A percentile compares a stretch with the other conserved stretches of the same genome.
Conservation (phyloP, 2,888 invertebrate genomes). For the Metalampra italica region DNA sequence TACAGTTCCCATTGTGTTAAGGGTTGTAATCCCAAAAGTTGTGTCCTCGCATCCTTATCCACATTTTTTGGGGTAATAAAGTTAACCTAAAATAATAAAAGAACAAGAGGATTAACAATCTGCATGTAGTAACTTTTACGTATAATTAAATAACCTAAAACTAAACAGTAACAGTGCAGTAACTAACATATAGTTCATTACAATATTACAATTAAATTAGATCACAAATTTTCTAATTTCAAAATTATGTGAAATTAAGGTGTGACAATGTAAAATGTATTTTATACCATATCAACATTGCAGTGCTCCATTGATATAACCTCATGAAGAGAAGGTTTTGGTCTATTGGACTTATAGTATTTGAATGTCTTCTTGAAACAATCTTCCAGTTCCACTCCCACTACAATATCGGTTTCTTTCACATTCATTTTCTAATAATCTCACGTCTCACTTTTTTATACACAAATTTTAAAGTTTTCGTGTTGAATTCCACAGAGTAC, state of each 20-base stretch:
- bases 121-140: no score
- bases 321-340: constrained; percentile 79
- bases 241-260: no score
- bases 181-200: no score
- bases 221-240: no score
- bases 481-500: no score
- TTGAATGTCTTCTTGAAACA: constrained; percentile 86
- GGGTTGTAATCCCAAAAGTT: constrained; percentile 42
- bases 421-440: neutral
- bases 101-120: neutral
- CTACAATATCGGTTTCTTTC: neutral
- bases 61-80: constrained; percentile 5
- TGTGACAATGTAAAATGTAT: no score
- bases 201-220: no score
- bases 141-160: no score
- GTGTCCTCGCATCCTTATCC: constrained; percentile 29
- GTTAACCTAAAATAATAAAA: constrained; percentile 21
- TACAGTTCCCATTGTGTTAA: constrained; percentile 80
- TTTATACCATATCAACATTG: constrained; percentile 14
- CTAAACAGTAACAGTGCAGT: no score
- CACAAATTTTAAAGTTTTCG: no score
- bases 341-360: constrained; percentile 85
- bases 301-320: constrained; percentile 77
- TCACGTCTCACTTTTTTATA: no score
- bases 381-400: constrained; percentile 23